Percentiles rank a stretch among this genome's conserved stretches.
These are phyloP conservation scores for Phorcus lineatus DNA, from an alignment of 2,888 invertebrate genomes.

Conservation along the genomic window DNA sequence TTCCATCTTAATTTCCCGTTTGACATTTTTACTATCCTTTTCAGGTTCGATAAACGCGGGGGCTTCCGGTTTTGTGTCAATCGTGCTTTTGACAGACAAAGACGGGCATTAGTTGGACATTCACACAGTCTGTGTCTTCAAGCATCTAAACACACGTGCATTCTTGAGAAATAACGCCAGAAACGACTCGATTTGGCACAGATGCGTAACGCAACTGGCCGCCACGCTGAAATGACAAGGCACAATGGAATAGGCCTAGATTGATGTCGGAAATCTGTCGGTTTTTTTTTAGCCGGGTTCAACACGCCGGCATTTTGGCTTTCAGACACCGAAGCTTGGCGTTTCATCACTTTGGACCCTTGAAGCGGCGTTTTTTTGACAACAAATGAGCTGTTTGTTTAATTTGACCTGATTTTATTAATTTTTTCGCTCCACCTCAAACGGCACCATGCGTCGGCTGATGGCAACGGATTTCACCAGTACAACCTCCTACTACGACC, in stretches of 20 bases:
- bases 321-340: neutral
- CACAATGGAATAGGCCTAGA: neutral
- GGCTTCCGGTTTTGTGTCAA: constrained; percentile 21
- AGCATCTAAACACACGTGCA: neutral
- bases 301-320: neutral
- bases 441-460: neutral
- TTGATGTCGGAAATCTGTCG: neutral
- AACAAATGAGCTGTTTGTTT: neutral
- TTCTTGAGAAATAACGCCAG: no score
- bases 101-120: neutral
- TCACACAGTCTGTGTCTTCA: neutral
- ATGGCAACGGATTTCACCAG: neutral
- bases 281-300: neutral
- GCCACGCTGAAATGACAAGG: no score
- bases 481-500: neutral
- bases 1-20: neutral
- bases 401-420: neutral
- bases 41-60: neutral
- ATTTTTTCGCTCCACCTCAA: neutral
- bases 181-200: no score
- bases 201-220: no score
- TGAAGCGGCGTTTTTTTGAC: neutral
- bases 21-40: constrained; percentile 1
- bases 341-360: neutral
- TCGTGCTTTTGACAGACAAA: constrained; percentile 21